These are phyloP conservation scores for Pseudanteris insignis DNA, from an alignment of 2,888 invertebrate genomes.

Conservation along the genomic window DNA sequence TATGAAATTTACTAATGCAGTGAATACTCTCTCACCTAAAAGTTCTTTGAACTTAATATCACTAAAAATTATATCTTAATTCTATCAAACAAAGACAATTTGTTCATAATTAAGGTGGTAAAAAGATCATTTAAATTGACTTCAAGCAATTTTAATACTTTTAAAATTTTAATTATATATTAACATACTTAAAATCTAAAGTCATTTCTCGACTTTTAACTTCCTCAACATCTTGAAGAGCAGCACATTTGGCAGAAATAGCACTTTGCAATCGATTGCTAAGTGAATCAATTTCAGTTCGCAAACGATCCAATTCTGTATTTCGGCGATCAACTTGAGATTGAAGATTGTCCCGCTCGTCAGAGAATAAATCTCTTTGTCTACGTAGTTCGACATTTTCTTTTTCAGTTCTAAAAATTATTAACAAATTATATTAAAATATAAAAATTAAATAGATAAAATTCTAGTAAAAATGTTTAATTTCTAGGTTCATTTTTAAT, in stretches of 20 bases:
- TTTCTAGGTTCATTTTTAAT: neutral
- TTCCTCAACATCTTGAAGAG: constrained; percentile 81
- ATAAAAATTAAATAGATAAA: neutral
- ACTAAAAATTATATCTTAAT: too few species aligned
- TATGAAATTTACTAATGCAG: too few species aligned
- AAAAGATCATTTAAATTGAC: neutral
- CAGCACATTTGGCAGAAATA: constrained; percentile 84
- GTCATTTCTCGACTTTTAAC: constrained; percentile 81
- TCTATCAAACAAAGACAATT: too few species aligned
- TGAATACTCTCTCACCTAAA: too few species aligned
- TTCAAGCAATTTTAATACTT: neutral
- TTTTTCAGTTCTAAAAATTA: constrained; percentile 68
- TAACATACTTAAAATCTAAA: constrained; percentile 75
- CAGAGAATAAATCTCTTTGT: constrained; percentile 76
- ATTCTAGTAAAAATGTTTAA: neutral
- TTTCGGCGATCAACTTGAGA: constrained; percentile 78
- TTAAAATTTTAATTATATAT: neutral
- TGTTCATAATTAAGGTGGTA: neutral
- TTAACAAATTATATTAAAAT: neutral
- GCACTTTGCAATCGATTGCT: constrained; percentile 80
- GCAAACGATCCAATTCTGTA: constrained; percentile 77
- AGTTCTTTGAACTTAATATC: too few species aligned
- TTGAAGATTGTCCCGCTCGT: constrained; percentile 79
- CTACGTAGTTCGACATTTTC: constrained; percentile 75
- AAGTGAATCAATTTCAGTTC: constrained; percentile 74